These are phyloP conservation scores for Sclerurus mexicanus DNA, from an alignment of 2,113 vertebrate species.

Conservation along the genomic window DNA sequence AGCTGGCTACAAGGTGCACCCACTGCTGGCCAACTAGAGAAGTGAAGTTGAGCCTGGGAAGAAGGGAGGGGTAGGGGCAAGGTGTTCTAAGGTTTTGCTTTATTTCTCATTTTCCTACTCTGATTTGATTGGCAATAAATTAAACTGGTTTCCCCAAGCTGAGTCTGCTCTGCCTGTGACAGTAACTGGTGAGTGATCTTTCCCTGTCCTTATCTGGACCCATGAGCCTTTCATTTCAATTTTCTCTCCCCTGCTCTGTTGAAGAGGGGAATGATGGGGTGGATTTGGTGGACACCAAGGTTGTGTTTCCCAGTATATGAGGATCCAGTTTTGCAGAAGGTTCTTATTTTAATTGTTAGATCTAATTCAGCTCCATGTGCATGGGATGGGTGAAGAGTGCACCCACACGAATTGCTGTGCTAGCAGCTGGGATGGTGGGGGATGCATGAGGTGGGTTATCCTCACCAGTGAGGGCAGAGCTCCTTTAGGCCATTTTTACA, in stretches of 20 bases:
- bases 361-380: fast-evolving
- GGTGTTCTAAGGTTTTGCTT: not conserved
- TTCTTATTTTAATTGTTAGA: not conserved
- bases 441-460: fast-evolving
- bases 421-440: not conserved
- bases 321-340: not conserved
- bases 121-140: not conserved
- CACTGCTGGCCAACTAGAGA: not conserved
- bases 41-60: not conserved
- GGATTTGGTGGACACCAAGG: not conserved
- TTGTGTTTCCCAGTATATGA: fast-evolving
- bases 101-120: not conserved
- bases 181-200: not conserved
- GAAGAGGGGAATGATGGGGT: not conserved
- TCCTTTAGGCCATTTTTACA: not conserved
- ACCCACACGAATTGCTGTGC: not conserved
- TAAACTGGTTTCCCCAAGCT: not conserved
- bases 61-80: not conserved
- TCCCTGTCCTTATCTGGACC: not conserved
- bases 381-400: not conserved
- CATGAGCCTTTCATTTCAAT: not conserved
- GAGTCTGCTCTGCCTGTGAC: not conserved
- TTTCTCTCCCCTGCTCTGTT: not conserved
- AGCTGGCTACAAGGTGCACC: not conserved
- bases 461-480: not conserved